Base-by-base conservation (phyloP, 2,888 invertebrate genomes). In the Scaptomyza tumidula region DNA sequence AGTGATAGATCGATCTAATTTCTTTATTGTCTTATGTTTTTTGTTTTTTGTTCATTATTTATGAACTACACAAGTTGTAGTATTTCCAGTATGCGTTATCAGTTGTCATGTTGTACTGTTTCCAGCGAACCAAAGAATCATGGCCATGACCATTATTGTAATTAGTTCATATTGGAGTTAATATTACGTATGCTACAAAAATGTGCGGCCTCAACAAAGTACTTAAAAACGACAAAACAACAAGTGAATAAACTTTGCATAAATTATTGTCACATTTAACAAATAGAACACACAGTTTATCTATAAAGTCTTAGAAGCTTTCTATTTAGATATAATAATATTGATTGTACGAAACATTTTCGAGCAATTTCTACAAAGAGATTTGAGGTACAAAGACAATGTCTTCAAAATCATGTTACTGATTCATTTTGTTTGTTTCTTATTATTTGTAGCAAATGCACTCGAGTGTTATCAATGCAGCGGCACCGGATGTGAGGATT, bases 381-480 rank as follows among this genome's bases (percentile, higher is more conserved):
- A 19, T 19, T 19, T 19, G 19, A 19, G 19, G 19, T 19, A 19
- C 19, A 19, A 19, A 19, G 19, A 19, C 1, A 19, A 19, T 1
- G 4, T 4, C 24, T 3, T 24, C 3, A n/a, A 27, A 5, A 7
- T 37, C 35, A 35, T 35, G 7, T 7, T 6, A 6, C 31, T 29
- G 46, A 31, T 27, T 14, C 33, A 6, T 29, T 24, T 24, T 24
- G 24, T 3, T 29, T 3, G n/a, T n/a, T 19, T 29, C 27, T 29
- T 54, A n/a, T 14, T 7, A 16, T 16, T 59, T 56, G 3, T 44
- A 78, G 80, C 74, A 31, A 68, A 62, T 50, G 62, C 59, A 6
- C 68, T 90, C 33, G 10, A 76, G 4, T 91, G 90, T 35, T 91
- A 91, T 39, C 52, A 74, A 44, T 91, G 90, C 61, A 73, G 78